Evolutionary conservation across 2,888 invertebrate genomes (phyloP).

Genomic region (Emmelina monodactyla): DNA sequence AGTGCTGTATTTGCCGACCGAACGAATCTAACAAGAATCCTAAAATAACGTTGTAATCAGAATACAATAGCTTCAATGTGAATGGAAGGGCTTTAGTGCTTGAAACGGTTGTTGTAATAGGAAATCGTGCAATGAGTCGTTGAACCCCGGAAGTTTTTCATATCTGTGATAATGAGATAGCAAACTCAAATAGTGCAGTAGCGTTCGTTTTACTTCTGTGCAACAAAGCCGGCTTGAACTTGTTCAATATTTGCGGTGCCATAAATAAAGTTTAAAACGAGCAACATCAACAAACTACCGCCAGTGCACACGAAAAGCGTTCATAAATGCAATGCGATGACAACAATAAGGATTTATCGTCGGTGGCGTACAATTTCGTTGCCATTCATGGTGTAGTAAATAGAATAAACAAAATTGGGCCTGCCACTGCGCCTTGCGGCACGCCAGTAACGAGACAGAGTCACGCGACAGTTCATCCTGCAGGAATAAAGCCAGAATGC

Average conservation of each 20-base stretch:
- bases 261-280: neutral
- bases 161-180: neutral
- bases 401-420: conserved; percentile 34
- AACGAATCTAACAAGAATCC: neutral
- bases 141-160: neutral
- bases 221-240: neutral
- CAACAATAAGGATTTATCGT: conserved; percentile 1
- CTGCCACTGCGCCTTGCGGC: conserved; percentile 38
- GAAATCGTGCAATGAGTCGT: conserved; percentile 1
- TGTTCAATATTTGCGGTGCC: neutral
- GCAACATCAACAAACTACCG: neutral
- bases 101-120: neutral
- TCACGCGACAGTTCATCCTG: conserved; percentile 57
- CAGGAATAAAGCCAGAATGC: conserved; percentile 55
- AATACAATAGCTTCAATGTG: neutral
- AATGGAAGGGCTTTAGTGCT: neutral
- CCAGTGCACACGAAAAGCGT: neutral
- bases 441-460: conserved; percentile 40
- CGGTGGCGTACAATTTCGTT: conserved; percentile 23
- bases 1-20: neutral
- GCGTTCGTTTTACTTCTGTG: neutral
- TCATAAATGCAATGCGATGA: neutral
- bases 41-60: neutral
- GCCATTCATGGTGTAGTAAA: conserved; percentile 26
- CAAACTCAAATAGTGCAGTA: neutral